Evolutionary conservation across 2,113 vertebrate genomes (phyloP).

Genomic region (Emberiza fucata): DNA sequence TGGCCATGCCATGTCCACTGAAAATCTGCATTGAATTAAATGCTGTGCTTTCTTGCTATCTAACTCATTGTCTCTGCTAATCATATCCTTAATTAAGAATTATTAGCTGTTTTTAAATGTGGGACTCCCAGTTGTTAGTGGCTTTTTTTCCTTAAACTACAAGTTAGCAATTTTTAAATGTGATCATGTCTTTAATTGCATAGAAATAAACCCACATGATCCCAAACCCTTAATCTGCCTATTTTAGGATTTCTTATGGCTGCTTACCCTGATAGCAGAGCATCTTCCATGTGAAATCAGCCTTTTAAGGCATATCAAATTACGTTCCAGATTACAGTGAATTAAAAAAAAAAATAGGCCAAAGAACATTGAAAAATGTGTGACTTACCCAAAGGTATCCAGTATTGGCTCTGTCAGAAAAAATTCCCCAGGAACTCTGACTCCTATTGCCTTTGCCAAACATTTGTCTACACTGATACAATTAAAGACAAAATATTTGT

Average conservation of each 20-base stretch:
- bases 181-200: conserved; percentile 42
- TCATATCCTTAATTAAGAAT: conserved; percentile 48
- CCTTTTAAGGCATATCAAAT: conserved; percentile 24
- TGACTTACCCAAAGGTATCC: conserved; percentile 19
- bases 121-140: not conserved
- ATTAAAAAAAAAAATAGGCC: not conserved
- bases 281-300: conserved; percentile 39
- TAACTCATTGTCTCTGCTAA: conserved; percentile 57
- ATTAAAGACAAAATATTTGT: conserved; percentile 26
- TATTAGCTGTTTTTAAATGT: conserved; percentile 27
- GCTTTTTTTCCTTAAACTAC: not conserved
- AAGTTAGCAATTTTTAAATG: conserved; percentile 35
- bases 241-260: conserved; percentile 53
- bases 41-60: not conserved
- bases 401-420: not conserved
- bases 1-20: not conserved
- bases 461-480: not conserved
- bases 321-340: conserved; percentile 30
- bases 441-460: not conserved
- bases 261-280: conserved; percentile 35
- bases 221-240: conserved; percentile 56
- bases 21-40: conserved; percentile 45
- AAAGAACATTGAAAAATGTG: conserved; percentile 1
- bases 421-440: not conserved
- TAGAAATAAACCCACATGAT: conserved; percentile 51